A percentile compares a stretch with the other conserved stretches of the same genome.
Evolutionary conservation across 2,797 vertebrate species (phyloP).

Genomic region (Monodelphis domestica): DNA sequence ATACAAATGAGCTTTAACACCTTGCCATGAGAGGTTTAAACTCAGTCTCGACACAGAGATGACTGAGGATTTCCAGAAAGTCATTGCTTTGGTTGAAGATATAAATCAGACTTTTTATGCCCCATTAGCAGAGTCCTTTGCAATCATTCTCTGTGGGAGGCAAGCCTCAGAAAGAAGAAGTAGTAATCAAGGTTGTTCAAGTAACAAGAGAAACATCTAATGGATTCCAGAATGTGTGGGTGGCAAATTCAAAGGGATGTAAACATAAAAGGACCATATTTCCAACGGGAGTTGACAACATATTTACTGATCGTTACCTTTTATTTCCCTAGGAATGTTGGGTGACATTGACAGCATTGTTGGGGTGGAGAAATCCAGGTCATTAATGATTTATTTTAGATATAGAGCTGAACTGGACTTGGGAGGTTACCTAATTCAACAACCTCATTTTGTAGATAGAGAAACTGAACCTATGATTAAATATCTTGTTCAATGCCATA

Average conservation of each 20-base stretch:
- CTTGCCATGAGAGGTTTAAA: not conserved
- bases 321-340: not conserved
- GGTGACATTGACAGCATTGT: not conserved
- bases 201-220: not conserved
- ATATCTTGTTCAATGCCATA: not conserved
- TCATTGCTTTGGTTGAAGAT: not conserved
- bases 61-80: not conserved
- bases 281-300: not conserved
- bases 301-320: not conserved
- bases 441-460: not conserved
- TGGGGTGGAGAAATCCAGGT: not conserved
- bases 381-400: not conserved
- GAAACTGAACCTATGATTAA: not conserved
- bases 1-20: not conserved
- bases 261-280: not conserved
- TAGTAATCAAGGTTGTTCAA: not conserved
- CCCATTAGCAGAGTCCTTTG: not conserved
- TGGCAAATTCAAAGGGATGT: constrained; percentile 5
- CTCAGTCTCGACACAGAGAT: not conserved
- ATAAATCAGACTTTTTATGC: constrained; percentile 5
- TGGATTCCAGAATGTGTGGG: not conserved
- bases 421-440: not conserved
- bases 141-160: not conserved
- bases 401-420: not conserved
- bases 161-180: not conserved